These are phyloP conservation scores for Psilopsiagon aymara DNA, from an alignment of 2,113 vertebrate species.

Conservation along the genomic window DNA sequence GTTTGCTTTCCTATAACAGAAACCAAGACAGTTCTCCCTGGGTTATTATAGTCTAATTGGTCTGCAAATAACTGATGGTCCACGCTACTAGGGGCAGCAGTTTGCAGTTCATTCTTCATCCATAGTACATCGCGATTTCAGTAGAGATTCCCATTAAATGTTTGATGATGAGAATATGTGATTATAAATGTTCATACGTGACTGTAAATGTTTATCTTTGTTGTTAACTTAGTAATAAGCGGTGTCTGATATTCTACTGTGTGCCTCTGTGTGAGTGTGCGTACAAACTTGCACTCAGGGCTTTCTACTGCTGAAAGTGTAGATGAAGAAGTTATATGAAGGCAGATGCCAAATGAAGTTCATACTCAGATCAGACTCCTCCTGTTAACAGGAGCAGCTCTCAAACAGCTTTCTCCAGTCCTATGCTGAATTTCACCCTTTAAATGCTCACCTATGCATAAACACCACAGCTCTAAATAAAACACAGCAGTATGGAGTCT, in stretches of 20 bases:
- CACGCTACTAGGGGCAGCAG: background rate
- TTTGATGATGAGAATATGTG: background rate
- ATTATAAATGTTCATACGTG: background rate
- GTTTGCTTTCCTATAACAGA: background rate
- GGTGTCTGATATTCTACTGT: background rate
- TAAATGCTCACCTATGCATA: background rate
- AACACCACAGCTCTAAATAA: background rate
- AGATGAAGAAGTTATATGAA: background rate
- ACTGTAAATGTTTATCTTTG: background rate
- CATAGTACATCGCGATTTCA: background rate
- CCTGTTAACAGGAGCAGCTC: background rate
- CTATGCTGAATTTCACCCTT: background rate
- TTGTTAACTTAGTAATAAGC: background rate
- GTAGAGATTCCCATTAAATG: background rate
- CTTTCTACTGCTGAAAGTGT: background rate
- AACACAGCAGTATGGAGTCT: background rate
- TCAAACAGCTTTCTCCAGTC: background rate
- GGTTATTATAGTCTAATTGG: background rate
- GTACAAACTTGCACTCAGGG: background rate
- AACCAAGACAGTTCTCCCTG: background rate
- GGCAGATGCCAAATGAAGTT: background rate
- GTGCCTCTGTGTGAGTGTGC: background rate
- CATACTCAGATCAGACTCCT: background rate
- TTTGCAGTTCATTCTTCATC: background rate
- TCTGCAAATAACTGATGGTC: background rate